phyloP scores from a whole-genome alignment of 2,888 invertebrate genomes.

The Portevinia maculata region DNA sequence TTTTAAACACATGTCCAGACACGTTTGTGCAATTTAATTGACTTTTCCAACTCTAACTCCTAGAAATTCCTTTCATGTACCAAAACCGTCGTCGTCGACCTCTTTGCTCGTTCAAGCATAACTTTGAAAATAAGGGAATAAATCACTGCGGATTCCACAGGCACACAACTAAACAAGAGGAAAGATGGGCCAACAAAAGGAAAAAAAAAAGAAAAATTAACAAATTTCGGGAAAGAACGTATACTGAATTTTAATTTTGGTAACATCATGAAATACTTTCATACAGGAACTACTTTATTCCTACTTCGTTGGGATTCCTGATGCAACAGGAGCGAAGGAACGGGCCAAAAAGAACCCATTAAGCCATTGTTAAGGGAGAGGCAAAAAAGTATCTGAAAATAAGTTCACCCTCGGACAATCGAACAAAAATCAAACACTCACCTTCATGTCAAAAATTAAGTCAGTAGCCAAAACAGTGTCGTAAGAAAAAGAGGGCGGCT shows the following conservation, averaged over 20 bases:
- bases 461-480: background rate
- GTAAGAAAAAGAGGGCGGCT: background rate
- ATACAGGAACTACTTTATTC: conserved; percentile 5
- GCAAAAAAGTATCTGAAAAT: background rate
- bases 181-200: background rate
- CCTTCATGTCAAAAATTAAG: conserved; percentile 42
- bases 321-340: background rate
- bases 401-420: conserved; percentile 24
- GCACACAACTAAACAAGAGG: background rate
- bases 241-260: conserved; percentile 50
- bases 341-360: conserved; percentile 11
- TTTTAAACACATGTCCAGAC: conserved; percentile 21
- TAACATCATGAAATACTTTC: conserved; percentile 17
- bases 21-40: conserved; percentile 49
- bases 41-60: conserved; percentile 27
- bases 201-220: conserved; percentile 32
- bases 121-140: conserved; percentile 26
- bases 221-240: conserved; percentile 24
- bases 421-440: conserved; percentile 61
- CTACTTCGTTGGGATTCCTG: conserved; percentile 24
- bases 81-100: conserved; percentile 7
- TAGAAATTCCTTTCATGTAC: conserved; percentile 22
- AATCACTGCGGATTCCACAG: conserved; percentile 27
- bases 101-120: conserved; percentile 32
- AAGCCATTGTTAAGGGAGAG: conserved; percentile 35